Conservation (phyloP, 2,113 vertebrate species). For the Pavo muticus region DNA sequence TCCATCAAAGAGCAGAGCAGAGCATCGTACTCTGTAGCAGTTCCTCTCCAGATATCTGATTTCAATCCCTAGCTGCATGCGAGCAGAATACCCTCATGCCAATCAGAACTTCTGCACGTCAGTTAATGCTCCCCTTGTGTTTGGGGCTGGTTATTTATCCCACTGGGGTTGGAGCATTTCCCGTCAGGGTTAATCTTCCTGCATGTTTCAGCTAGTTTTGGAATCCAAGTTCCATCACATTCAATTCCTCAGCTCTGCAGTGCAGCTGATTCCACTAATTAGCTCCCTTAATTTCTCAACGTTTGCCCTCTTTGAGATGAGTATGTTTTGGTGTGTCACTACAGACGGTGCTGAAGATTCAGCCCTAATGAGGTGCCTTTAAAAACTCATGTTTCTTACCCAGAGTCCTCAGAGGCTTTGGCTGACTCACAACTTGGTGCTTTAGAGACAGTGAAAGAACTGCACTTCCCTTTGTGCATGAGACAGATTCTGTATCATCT, state of each 20-base stretch:
- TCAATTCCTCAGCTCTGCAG: not conserved
- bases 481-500: not conserved
- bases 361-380: not conserved
- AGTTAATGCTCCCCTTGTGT: not conserved
- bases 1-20: not conserved
- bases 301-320: conserved; percentile 7
- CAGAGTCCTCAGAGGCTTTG: not conserved
- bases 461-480: not conserved
- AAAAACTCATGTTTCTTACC: not conserved
- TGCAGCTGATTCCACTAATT: not conserved
- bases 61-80: not conserved
- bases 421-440: not conserved
- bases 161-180: not conserved
- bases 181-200: not conserved
- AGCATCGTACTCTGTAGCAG: not conserved
- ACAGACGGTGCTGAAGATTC: not conserved
- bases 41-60: not conserved
- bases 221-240: conserved; percentile 39
- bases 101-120: not conserved
- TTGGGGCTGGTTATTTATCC: conserved; percentile 24
- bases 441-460: not conserved
- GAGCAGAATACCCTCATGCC: not conserved
- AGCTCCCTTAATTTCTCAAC: conserved; percentile 27
- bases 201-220: conserved; percentile 8
- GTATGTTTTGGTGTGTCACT: not conserved